Conservation (phyloP, 1,140 invertebrate genomes). For the Neoseiulus cucumeris region DNA sequence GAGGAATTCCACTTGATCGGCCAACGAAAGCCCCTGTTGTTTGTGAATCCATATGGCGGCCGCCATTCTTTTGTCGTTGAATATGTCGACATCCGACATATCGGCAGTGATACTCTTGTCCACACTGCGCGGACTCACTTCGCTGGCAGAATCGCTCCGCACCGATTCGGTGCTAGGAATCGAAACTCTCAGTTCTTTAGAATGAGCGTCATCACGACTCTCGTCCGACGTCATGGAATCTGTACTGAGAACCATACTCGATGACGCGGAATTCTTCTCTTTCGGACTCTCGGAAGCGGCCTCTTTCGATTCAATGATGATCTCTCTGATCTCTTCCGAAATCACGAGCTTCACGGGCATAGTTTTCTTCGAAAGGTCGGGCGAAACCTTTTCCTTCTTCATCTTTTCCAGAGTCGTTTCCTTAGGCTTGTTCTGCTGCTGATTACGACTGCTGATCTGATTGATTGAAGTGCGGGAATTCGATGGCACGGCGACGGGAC, state of each 20-base stretch:
- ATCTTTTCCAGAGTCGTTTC: no score
- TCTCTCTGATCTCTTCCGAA: no score
- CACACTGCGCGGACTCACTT: slow-evolving; percentile 9
- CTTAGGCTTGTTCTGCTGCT: no score
- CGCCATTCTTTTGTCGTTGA: neutral
- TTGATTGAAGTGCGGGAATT: no score
- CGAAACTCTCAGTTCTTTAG: neutral
- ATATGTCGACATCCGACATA: neutral
- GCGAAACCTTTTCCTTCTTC: no score
- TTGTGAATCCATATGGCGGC: slow-evolving; percentile 14
- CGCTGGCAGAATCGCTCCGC: slow-evolving; percentile 5
- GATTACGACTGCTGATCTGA: no score
- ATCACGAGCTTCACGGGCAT: no score
- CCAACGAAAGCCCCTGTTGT: slow-evolving; percentile 44
- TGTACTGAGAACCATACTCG: neutral
- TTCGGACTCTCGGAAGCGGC: neutral
- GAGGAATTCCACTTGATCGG: slow-evolving; percentile 38
- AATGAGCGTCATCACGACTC: neutral
- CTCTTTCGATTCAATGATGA: no score
- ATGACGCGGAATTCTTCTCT: neutral
- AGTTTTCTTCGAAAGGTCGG: no score
- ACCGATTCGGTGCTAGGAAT: neutral
- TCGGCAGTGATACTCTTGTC: neutral
- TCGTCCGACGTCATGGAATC: neutral
- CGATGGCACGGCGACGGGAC: no score